A percentile compares a stretch with the other conserved stretches of the same genome.
Evolutionary conservation across 2,888 invertebrate species (phyloP).

Genomic region (Drosophila cracens): DNA sequence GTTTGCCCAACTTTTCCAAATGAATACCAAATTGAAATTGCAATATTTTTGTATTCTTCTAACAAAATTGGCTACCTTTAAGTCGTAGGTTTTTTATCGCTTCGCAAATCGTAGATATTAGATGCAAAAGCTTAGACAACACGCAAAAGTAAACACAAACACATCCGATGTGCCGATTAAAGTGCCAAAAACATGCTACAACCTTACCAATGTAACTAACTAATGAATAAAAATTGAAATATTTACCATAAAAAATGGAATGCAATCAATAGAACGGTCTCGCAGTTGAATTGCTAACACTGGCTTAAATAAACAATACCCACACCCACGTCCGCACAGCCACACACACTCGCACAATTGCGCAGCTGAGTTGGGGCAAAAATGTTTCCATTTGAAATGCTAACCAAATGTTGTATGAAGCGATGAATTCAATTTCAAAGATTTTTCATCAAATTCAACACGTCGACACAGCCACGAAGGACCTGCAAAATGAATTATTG

Average conservation of each 20-base stretch:
- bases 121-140: constrained; percentile 17
- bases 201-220: constrained; percentile 51
- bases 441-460: constrained; percentile 69
- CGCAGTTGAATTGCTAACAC: constrained; percentile 22
- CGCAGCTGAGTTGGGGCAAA: constrained; percentile 13
- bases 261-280: constrained; percentile 57
- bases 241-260: constrained; percentile 48
- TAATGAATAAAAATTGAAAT: constrained; percentile 63
- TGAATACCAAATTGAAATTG: background rate
- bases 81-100: constrained; percentile 1
- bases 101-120: constrained; percentile 26
- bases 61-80: background rate
- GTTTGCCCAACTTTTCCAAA: background rate
- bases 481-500: constrained; percentile 73
- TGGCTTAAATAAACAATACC: constrained; percentile 49
- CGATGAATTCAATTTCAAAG: constrained; percentile 67
- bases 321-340: constrained; percentile 12
- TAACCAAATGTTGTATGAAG: constrained; percentile 59
- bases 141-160: constrained; percentile 25
- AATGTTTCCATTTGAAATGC: constrained; percentile 51
- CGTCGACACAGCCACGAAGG: constrained; percentile 33
- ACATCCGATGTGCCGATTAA: constrained; percentile 14
- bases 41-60: background rate
- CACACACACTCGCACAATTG: constrained; percentile 9
- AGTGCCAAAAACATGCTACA: constrained; percentile 18